Conservation (phyloP, 2,888 invertebrate genomes). For the Cataglyphis altisquamis region DNA sequence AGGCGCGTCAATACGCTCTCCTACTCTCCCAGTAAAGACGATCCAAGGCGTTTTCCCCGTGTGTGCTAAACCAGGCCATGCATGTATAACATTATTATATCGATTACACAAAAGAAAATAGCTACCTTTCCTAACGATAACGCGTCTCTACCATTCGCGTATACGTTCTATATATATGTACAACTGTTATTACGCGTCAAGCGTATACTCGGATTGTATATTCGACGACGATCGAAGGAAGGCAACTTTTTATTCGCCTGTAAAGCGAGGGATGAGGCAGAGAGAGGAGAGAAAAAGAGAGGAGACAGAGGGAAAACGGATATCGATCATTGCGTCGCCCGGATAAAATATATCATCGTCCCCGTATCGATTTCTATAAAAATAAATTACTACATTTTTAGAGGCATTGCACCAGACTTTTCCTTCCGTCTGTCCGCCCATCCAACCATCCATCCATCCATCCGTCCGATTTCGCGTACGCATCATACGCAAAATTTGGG, state of each 20-base stretch:
- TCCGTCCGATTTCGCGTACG: conserved; percentile 9
- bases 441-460: not conserved
- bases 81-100: conserved; percentile 56
- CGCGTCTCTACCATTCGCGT: conserved; percentile 43
- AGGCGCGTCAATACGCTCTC: conserved; percentile 39
- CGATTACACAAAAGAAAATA: conserved; percentile 58
- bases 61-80: conserved; percentile 50
- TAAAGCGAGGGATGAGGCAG: not conserved
- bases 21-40: conserved; percentile 43
- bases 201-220: conserved; percentile 8
- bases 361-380: conserved; percentile 52
- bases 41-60: conserved; percentile 46
- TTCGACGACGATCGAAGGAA: conserved; percentile 29
- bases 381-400: conserved; percentile 55
- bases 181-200: conserved; percentile 39
- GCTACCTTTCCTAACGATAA: conserved; percentile 49
- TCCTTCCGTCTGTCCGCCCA: not conserved
- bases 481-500: conserved; percentile 41
- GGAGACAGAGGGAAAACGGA: conserved; percentile 9
- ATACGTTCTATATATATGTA: conserved; percentile 29
- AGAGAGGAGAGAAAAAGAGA: not conserved
- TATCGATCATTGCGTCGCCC: conserved; percentile 1
- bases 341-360: conserved; percentile 37
- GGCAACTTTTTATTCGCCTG: not conserved
- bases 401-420: conserved; percentile 46